Percentiles rank a stretch among this genome's conserved stretches.
phyloP scores from a whole-genome alignment of 2,113 vertebrate species.

The Myotis davidii region DNA sequence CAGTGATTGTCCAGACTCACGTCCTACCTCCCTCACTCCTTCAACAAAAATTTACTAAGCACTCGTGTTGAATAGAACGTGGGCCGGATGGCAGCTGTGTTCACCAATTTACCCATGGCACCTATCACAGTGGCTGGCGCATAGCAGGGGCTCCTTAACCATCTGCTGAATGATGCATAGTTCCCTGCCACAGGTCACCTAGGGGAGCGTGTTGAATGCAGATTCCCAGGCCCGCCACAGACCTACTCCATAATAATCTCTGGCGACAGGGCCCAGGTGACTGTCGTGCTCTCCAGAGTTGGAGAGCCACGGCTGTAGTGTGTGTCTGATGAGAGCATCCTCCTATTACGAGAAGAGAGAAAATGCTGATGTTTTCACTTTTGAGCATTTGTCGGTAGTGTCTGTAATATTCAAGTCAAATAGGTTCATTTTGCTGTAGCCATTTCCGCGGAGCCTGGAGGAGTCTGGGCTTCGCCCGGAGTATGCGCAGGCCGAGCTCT shows the following conservation, averaged over 20 bases:
- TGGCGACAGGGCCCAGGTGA: not conserved
- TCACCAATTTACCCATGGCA: not conserved
- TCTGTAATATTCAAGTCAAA: not conserved
- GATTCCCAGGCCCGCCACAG: not conserved
- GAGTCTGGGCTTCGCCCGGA: not conserved
- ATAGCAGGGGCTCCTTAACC: not conserved
- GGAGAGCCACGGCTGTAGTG: not conserved
- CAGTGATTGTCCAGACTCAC: not conserved
- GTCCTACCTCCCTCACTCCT: not conserved
- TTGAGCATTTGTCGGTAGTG: not conserved
- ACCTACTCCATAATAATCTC: not conserved
- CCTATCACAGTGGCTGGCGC: not conserved
- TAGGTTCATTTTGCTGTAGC: not conserved
- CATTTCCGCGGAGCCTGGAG: not conserved
- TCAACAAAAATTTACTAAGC: not conserved
- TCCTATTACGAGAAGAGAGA: not conserved
- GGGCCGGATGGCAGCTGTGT: not conserved
- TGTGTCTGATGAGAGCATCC: conserved; percentile 28
- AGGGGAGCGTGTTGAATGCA: not conserved
- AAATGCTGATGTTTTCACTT: conserved; percentile 12
- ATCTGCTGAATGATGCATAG: not conserved
- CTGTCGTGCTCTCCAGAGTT: not conserved
- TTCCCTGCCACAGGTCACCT: not conserved
- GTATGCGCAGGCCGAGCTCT: not conserved
- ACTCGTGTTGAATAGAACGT: not conserved